phyloP scores from a whole-genome alignment of 2,888 invertebrate genomes.

The Xanthia icteritia region DNA sequence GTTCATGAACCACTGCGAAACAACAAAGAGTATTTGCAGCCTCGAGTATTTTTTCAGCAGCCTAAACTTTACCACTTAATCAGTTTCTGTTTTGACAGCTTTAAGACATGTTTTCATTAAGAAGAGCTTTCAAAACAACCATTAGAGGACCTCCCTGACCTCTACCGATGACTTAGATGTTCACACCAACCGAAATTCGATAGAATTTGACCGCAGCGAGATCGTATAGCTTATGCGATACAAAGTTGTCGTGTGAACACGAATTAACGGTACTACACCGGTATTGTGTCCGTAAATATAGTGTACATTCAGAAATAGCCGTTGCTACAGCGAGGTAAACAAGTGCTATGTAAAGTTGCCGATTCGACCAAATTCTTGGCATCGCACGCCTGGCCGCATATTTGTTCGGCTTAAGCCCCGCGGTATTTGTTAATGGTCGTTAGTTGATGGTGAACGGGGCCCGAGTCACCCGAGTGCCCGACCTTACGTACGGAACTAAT shows the following conservation, averaged over 20 bases:
- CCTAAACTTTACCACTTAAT: constrained; percentile 42
- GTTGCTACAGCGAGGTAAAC: constrained; percentile 82
- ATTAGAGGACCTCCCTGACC: constrained; percentile 32
- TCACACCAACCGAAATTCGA: constrained; percentile 30
- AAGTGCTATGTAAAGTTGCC: constrained; percentile 82
- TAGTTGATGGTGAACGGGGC: constrained; percentile 72
- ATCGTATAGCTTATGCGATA: constrained; percentile 38
- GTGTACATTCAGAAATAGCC: constrained; percentile 79
- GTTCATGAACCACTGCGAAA: constrained; percentile 23
- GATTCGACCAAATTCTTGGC: constrained; percentile 86
- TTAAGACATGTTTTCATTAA: constrained; percentile 17
- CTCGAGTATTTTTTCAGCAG: constrained; percentile 29
- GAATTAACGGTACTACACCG: constrained; percentile 71
- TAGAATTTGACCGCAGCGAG: constrained; percentile 31
- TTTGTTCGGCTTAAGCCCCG: constrained; percentile 71
- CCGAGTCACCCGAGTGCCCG: constrained; percentile 33
- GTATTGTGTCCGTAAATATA: constrained; percentile 69
- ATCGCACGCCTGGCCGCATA: constrained; percentile 80
- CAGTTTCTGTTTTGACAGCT: constrained; percentile 46
- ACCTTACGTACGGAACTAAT: constrained; percentile 50
- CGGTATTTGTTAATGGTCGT: constrained; percentile 77
- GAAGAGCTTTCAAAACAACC: constrained; percentile 2
- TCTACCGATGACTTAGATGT: constrained; percentile 35
- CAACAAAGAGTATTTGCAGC: constrained; percentile 21
- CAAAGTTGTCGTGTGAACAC: constrained; percentile 65